A percentile compares a stretch with the other conserved stretches of the same genome.
Conservation (phyloP, 1,140 invertebrate genomes). For the Trinorchestia longiramus region DNA sequence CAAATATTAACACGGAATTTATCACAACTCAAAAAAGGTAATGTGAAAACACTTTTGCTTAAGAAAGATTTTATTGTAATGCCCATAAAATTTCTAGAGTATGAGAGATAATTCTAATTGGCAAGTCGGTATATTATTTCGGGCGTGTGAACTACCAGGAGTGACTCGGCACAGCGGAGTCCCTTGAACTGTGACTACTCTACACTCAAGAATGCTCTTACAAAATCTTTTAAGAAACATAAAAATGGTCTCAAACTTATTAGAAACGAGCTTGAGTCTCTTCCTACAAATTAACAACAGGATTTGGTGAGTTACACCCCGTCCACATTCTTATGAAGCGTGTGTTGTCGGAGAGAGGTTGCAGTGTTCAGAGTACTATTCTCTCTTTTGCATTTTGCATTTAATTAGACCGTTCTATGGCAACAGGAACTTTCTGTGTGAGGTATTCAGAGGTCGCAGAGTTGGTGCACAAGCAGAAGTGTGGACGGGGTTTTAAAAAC, state of each 20-base stretch:
- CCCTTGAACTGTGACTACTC: neutral
- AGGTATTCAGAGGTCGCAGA: neutral
- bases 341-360: neutral
- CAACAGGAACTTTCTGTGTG: neutral
- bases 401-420: neutral
- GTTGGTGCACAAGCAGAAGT: neutral
- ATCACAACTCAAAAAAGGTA: neutral
- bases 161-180: slow-evolving; percentile 5
- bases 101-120: slow-evolving; percentile 22
- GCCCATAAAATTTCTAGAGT: slow-evolving; percentile 25
- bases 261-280: neutral
- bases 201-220: slow-evolving; percentile 29
- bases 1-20: no score
- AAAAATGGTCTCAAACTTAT: slow-evolving; percentile 1
- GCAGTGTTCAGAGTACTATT: neutral
- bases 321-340: neutral
- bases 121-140: neutral
- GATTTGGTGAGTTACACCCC: neutral
- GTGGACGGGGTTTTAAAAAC: neutral
- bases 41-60: neutral
- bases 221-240: slow-evolving; percentile 17
- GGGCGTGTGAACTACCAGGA: neutral
- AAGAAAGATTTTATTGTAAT: slow-evolving; percentile 47
- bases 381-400: neutral
- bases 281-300: neutral